Base-by-base conservation (phyloP, 2,888 invertebrate species). In the Cheilosia impressa region DNA sequence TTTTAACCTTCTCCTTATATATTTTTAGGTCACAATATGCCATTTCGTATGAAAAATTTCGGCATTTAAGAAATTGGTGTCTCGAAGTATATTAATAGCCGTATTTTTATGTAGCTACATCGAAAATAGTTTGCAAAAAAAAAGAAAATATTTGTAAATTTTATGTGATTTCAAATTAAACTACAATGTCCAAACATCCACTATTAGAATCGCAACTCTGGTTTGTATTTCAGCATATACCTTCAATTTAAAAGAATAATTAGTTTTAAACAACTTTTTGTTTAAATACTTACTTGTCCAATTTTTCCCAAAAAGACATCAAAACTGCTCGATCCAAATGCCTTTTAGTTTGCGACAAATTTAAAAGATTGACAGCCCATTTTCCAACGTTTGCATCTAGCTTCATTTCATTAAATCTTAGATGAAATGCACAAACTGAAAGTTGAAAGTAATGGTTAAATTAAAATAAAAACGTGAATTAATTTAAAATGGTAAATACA, bases 311-410 rank as follows among this genome's bases (percentile, higher is more conserved):
- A 93, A 99, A 98, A 88, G 96, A 95, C 94, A 98, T 97, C 69
- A 99, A 94, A 38, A 96, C 96, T 57, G 99, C 99, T 90, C 98
- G 94, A 93, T 99, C 99, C 90, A 99, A 95, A 94, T 99, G 99
- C 68, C 99, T 94, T 93, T 98, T 98, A 68, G 96, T 96, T 90
- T 97, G 95, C 81, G 98, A 98, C 57, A 99, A 93, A 91, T 97
- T 96, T 87, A 99, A 95, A 27, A 99, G 96, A 52, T 96, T 96
- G 7, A 99, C 99, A 43, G 98, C 97, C 99, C 99, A 99, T 90
- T 98, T 97, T 47, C 96, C 96, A 41, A 99, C 98, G 93, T 99
- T 99, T 15, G 95, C 93, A 92, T 99, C 99, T 89, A 99, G 91
- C 90, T 96, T 97, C 95, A 98, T 96, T 93, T 99, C 99, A 90